Evolutionary conservation across 2,797 vertebrate genomes (phyloP).

Genomic region (Spheniscus humboldti): DNA sequence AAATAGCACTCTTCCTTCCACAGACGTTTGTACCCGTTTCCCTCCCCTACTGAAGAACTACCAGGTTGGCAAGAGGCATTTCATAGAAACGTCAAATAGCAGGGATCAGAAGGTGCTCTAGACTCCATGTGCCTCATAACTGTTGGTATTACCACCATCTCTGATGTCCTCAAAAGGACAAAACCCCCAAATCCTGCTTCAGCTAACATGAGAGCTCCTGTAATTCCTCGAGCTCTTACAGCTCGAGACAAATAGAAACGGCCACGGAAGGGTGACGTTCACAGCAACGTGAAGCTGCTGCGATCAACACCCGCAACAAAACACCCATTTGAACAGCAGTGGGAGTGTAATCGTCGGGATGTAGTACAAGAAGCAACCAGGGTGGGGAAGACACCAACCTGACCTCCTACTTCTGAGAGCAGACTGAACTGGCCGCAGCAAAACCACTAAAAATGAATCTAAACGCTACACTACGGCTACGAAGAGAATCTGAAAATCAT

Average conservation of each 20-base stretch:
- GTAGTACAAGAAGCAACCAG: background rate
- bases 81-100: background rate
- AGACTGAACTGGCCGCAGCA: background rate
- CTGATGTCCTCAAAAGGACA: background rate
- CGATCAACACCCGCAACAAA: background rate
- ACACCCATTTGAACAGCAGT: background rate
- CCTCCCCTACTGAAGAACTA: background rate
- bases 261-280: background rate
- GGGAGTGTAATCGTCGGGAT: background rate
- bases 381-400: background rate
- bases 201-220: background rate
- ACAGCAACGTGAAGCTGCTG: background rate
- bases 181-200: background rate
- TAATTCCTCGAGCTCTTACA: background rate
- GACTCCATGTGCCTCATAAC: background rate
- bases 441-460: background rate
- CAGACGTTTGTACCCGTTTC: background rate
- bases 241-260: background rate
- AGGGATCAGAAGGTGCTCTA: background rate
- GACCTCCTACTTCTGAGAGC: background rate
- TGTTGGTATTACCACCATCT: background rate
- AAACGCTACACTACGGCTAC: accelerated
- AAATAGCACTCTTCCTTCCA: background rate
- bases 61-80: background rate
- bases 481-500: background rate